A percentile compares a stretch with the other conserved stretches of the same genome.
Conservation (phyloP, 2,888 invertebrate genomes). For the Yponomeuta sedellus region DNA sequence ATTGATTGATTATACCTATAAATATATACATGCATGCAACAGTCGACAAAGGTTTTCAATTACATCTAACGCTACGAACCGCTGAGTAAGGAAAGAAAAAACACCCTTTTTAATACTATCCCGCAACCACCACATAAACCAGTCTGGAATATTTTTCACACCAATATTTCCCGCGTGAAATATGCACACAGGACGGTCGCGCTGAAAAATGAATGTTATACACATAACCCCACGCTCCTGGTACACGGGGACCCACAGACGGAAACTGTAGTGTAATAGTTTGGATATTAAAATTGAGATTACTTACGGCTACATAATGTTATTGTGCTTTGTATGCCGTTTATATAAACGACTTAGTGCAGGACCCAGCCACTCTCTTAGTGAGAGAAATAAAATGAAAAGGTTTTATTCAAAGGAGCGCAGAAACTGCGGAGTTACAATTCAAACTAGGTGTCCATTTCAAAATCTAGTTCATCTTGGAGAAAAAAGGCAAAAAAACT, state of each 20-base stretch:
- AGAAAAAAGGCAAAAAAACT: too few species aligned
- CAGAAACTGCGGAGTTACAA: too few species aligned
- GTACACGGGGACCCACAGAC: not conserved
- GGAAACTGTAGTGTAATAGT: not conserved
- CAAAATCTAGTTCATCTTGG: too few species aligned
- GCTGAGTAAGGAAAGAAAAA: not conserved
- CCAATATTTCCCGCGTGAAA: slow-evolving; percentile 64
- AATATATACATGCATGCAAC: too few species aligned
- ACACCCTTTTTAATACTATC: not conserved
- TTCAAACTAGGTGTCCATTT: too few species aligned
- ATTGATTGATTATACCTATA: not conserved
- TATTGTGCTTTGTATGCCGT: not conserved
- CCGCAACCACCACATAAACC: slow-evolving; percentile 7
- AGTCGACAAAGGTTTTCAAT: too few species aligned
- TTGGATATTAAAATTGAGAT: not conserved
- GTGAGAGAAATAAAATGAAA: too few species aligned
- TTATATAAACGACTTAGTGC: too few species aligned
- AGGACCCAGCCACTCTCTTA: too few species aligned
- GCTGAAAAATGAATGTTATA: slow-evolving; percentile 56
- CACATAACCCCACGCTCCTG: not conserved
- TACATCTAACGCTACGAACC: too few species aligned
- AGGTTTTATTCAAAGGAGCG: too few species aligned
- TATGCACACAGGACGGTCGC: slow-evolving; percentile 49
- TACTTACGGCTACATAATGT: not conserved
- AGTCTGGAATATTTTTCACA: slow-evolving; percentile 13